phyloP scores from a whole-genome alignment of 2,113 vertebrate species.

The Daphoenositta chrysoptera region DNA sequence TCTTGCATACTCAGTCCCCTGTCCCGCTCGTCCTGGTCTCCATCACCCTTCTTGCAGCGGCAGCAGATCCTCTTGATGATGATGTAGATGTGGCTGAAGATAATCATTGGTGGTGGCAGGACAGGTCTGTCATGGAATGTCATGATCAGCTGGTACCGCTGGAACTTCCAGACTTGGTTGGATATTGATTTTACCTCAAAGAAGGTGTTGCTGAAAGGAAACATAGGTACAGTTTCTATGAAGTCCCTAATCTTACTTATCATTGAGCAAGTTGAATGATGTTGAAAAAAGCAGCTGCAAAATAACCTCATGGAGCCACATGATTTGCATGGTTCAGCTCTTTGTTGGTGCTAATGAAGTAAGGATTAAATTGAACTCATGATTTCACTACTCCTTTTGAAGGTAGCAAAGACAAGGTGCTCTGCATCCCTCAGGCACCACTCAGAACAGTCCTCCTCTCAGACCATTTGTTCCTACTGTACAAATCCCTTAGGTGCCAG shows the following conservation, averaged over 20 bases:
- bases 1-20: slow-evolving; percentile 86
- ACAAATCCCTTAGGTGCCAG: neutral
- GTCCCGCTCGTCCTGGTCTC: slow-evolving; percentile 90
- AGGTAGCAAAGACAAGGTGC: neutral
- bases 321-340: neutral
- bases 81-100: slow-evolving; percentile 93
- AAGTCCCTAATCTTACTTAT: neutral
- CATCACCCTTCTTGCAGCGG: slow-evolving; percentile 79
- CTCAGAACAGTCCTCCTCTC: neutral
- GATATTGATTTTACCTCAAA: slow-evolving; percentile 98
- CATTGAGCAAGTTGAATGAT: neutral
- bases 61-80: slow-evolving; percentile 81
- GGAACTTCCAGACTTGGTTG: slow-evolving; percentile 99
- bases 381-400: neutral
- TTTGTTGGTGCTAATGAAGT: neutral
- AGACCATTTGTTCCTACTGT: neutral
- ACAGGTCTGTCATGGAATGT: slow-evolving; percentile 96
- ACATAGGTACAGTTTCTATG: neutral
- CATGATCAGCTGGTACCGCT: slow-evolving; percentile 97
- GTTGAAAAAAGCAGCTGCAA: neutral
- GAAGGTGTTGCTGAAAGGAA: slow-evolving; percentile 89
- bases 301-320: neutral
- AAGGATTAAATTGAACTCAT: neutral
- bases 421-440: neutral
- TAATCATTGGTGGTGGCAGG: slow-evolving; percentile 93